Evolutionary conservation across 2,797 vertebrate genomes (phyloP), one percentile per base, ranked within the genome.

Genomic region (Xyrichtys novacula): DNA sequence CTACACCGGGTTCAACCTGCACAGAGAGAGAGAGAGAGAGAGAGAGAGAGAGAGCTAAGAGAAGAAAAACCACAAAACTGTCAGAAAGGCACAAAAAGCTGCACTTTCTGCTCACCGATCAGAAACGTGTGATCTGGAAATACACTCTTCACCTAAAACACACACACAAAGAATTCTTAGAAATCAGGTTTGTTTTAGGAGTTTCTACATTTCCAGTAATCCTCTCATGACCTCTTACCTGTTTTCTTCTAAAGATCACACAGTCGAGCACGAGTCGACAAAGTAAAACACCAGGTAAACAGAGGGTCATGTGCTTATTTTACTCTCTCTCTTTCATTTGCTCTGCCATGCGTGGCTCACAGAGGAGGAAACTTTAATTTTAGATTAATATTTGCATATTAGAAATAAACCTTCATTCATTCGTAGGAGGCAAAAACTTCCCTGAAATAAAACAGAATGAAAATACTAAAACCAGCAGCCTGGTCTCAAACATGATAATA

Each of bases 61-160:
- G 31, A 86, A 52, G 80, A 76, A n/a, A 85, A 88, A 83, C 68
- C 82, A 83, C 88, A 89, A 40, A 25, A 73, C 15, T 39, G 85
- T 84, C 63, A 78, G 77, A 76, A 85, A 77, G 75, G 47, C 31
- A 55, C 60, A 56, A 81, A 86, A 85, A 77, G 56, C 59, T 20
- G 50, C 44, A 25, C 16, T 74, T 77, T 74, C 55, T 71, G 70
- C 64, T 81, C 64, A 63, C 67, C 22, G 56, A 81, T 80, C 61
- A 80, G 86, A 89, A 85, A 77, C 66, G 64, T 43, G 19, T 29
- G 26, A 49, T 59, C 43, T 47, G 15, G 55, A 28, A 65, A 36
- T 6, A 29, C 42, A 42, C 28, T 29, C 3, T 10, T 36, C 34
- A 11, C 15, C 34, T 15, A 43, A 4, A 15, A 16, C 22, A 49